Evolutionary conservation across 2,888 invertebrate species (phyloP).

Genomic region (Andrena fulva): DNA sequence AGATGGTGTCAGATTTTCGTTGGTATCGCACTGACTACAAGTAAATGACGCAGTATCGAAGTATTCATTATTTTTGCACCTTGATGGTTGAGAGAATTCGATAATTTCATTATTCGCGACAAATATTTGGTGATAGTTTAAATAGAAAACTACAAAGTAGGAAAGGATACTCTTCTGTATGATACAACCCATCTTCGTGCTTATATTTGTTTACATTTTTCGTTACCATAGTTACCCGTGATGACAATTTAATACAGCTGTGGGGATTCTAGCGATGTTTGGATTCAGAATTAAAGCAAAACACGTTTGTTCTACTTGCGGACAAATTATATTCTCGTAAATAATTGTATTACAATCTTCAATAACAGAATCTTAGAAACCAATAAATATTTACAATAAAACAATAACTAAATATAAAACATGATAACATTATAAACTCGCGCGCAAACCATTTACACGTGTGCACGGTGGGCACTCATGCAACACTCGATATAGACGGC

Average conservation of each 20-base stretch:
- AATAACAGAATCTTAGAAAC: no score
- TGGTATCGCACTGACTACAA: slow-evolving; percentile 85
- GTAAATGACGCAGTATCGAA: slow-evolving; percentile 85
- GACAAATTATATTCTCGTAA: no score
- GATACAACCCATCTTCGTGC: slow-evolving; percentile 16
- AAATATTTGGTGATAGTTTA: slow-evolving; percentile 20
- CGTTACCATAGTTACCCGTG: slow-evolving; percentile 32
- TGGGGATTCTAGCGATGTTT: no score
- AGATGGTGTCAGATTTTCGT: slow-evolving; percentile 82
- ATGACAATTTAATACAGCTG: background rate
- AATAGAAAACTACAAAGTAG: slow-evolving; percentile 29
- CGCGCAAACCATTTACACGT: no score
- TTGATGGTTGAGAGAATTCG: slow-evolving; percentile 73
- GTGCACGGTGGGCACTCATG: no score
- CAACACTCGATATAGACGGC: no score
- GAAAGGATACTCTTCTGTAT: background rate
- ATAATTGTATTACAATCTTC: no score
- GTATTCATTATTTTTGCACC: slow-evolving; percentile 85
- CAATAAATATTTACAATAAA: no score
- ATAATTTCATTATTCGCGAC: slow-evolving; percentile 57
- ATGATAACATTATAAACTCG: no score
- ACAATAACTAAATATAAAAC: no score
- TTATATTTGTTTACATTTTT: slow-evolving; percentile 22
- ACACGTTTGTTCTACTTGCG: no score
- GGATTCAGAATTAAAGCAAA: no score